Percentiles rank a stretch among this genome's conserved stretches.
These are phyloP conservation scores for Aleiodes testaceus DNA, from an alignment of 2,888 invertebrate species.

Conservation along the genomic window DNA sequence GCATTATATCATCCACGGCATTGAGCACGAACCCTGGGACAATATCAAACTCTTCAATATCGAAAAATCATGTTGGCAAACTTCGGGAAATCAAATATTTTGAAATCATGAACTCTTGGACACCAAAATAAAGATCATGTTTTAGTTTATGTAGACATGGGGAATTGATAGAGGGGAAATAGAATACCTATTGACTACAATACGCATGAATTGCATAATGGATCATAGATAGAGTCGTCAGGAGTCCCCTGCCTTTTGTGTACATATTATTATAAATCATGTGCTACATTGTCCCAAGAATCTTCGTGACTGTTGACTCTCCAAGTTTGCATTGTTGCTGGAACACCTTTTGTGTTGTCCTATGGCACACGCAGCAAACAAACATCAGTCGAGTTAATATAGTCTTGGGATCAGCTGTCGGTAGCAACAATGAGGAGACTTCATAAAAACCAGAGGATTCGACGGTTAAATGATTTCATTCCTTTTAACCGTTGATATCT, in stretches of 20 bases:
- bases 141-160: background rate
- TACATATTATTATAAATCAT: constrained; percentile 67
- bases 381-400: constrained; percentile 66
- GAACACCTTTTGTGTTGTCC: constrained; percentile 66
- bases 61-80: too few species aligned
- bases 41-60: constrained; percentile 39
- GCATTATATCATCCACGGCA: constrained; percentile 46
- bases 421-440: background rate
- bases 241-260: constrained; percentile 18
- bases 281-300: constrained; percentile 68
- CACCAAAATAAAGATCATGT: background rate
- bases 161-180: constrained; percentile 15
- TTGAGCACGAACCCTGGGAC: constrained; percentile 28
- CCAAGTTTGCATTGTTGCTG: constrained; percentile 64
- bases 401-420: constrained; percentile 55
- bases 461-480: too few species aligned
- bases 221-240: constrained; percentile 31
- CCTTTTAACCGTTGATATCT: too few species aligned
- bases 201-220: constrained; percentile 33
- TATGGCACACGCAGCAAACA: constrained; percentile 65
- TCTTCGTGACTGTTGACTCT: constrained; percentile 70
- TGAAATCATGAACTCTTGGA: too few species aligned
- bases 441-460: background rate
- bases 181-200: constrained; percentile 24
- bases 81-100: too few species aligned